phyloP scores from a whole-genome alignment of 2,797 vertebrate species.

The Centropyge bicolor region DNA sequence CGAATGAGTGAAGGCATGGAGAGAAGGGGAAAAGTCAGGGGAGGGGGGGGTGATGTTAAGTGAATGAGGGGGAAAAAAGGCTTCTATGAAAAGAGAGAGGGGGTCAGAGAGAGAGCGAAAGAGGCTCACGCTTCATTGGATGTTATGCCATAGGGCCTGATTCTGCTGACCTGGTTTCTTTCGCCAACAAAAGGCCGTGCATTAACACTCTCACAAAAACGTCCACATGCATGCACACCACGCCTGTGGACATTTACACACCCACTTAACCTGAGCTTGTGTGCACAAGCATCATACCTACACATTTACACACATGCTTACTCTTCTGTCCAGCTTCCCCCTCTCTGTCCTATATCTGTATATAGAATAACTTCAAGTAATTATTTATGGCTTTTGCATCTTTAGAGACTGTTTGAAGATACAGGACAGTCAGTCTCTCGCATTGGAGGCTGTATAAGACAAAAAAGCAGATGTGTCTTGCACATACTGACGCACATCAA shows the following conservation, averaged over 20 bases:
- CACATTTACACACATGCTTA: conserved; percentile 35
- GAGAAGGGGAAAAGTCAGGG: conserved; percentile 21
- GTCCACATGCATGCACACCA: conserved; percentile 18
- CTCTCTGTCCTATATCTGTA: neutral
- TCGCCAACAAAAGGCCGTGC: conserved; percentile 67
- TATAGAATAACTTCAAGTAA: neutral
- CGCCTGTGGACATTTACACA: conserved; percentile 62
- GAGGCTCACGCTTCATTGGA: conserved; percentile 62
- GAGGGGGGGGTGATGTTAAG: conserved; percentile 11
- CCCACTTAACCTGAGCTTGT: conserved; percentile 57
- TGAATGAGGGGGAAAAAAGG: conserved; percentile 61
- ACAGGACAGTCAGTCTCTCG: neutral
- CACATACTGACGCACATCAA: neutral
- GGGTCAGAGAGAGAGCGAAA: conserved; percentile 52
- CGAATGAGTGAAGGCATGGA: conserved; percentile 14
- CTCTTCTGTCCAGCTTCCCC: neutral
- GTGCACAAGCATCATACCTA: conserved; percentile 8
- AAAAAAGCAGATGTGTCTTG: neutral
- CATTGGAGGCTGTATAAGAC: neutral
- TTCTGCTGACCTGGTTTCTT: conserved; percentile 84
- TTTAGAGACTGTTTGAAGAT: neutral
- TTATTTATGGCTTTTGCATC: neutral
- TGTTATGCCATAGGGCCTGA: conserved; percentile 68
- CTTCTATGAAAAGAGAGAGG: conserved; percentile 35
- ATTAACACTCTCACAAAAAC: conserved; percentile 58